A percentile compares a stretch with the other conserved stretches of the same genome.
phyloP scores from a whole-genome alignment of 2,888 invertebrate species.

The Drosophila subquinaria region DNA sequence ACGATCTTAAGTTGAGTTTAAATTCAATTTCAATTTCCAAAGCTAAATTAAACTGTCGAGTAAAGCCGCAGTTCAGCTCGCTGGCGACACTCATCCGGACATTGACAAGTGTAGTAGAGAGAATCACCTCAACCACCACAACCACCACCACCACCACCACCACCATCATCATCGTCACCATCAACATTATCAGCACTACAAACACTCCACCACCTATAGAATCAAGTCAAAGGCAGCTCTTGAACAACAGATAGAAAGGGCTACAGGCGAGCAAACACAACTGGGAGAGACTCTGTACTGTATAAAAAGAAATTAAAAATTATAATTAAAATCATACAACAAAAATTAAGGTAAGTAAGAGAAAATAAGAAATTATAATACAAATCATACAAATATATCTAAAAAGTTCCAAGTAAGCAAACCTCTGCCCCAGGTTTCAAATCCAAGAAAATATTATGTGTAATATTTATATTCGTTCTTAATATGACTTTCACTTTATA shows the following conservation, averaged over 20 bases:
- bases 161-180: slow-evolving; percentile 16
- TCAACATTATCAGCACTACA: slow-evolving; percentile 31
- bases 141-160: slow-evolving; percentile 17
- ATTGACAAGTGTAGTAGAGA: slow-evolving; percentile 70
- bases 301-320: too few species aligned
- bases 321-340: too few species aligned
- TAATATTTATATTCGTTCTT: too few species aligned
- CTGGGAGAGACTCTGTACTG: background rate
- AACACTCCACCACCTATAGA: slow-evolving; percentile 1
- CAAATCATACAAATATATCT: too few species aligned
- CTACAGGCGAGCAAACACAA: too few species aligned
- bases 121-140: slow-evolving; percentile 14
- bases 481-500: too few species aligned
- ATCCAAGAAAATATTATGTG: too few species aligned
- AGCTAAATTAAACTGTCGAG: slow-evolving; percentile 80
- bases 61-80: slow-evolving; percentile 51
- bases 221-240: slow-evolving; percentile 3
- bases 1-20: slow-evolving; percentile 55
- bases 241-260: background rate
- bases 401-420: too few species aligned
- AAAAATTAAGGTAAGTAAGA: too few species aligned
- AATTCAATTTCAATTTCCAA: slow-evolving; percentile 66
- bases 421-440: too few species aligned
- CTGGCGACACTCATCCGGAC: slow-evolving; percentile 76
- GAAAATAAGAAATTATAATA: too few species aligned